phyloP scores from a whole-genome alignment of 2,797 vertebrate species.

The Danio choprae region DNA sequence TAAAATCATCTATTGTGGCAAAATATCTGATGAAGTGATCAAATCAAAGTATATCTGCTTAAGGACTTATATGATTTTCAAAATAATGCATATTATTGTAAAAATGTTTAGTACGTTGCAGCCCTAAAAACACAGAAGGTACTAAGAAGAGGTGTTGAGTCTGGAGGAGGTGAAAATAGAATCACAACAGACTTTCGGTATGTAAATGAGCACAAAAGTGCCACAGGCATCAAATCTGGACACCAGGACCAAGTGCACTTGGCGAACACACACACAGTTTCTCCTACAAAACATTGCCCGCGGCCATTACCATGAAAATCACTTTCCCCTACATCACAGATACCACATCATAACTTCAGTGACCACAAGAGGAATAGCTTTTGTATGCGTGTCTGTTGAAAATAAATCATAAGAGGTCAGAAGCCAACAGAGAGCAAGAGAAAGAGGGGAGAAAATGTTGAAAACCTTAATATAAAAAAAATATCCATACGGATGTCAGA shows the following conservation, averaged over 20 bases:
- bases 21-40: neutral
- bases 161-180: slow-evolving; percentile 23
- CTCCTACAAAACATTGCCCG: slow-evolving; percentile 45
- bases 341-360: slow-evolving; percentile 50
- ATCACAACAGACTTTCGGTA: slow-evolving; percentile 36
- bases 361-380: slow-evolving; percentile 53
- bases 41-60: neutral
- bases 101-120: neutral
- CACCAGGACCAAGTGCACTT: slow-evolving; percentile 49
- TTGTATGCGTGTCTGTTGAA: neutral
- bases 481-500: slow-evolving; percentile 24
- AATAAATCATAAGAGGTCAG: slow-evolving; percentile 21
- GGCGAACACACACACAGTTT: slow-evolving; percentile 38
- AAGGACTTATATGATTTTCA: neutral
- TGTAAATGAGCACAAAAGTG: slow-evolving; percentile 38
- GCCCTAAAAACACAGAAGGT: slow-evolving; percentile 30
- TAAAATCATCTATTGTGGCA: neutral
- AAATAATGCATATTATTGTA: too few species aligned
- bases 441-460: neutral
- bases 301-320: slow-evolving; percentile 27
- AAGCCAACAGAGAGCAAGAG: slow-evolving; percentile 2
- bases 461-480: slow-evolving; percentile 15
- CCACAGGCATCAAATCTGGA: slow-evolving; percentile 53
- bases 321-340: slow-evolving; percentile 24
- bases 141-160: slow-evolving; percentile 27